Evolutionary conservation across 2,113 vertebrate species (phyloP).

Genomic region (Ifrita kowaldi): DNA sequence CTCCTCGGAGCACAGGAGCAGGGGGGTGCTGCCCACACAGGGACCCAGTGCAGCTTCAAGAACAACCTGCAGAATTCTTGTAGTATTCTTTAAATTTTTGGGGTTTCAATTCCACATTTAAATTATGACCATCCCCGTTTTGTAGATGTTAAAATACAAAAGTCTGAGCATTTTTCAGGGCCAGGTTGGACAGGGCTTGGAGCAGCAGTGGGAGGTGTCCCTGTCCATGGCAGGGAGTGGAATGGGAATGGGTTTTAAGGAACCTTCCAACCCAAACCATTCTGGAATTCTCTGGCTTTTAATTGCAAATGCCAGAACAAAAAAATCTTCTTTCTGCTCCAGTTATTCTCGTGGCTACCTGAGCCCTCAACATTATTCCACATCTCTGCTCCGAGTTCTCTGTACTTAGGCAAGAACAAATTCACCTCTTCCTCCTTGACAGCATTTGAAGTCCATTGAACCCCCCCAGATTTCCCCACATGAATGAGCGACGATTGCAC

Average conservation of each 20-base stretch:
- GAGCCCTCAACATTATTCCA: neutral
- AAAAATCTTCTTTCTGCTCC: neutral
- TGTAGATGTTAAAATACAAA: neutral
- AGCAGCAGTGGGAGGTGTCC: neutral
- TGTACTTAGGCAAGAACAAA: neutral
- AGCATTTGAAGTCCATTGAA: neutral
- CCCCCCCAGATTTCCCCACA: neutral
- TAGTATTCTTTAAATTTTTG: neutral
- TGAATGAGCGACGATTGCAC: fast-evolving
- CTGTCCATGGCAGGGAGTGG: neutral
- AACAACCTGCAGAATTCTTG: neutral
- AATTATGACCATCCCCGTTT: neutral
- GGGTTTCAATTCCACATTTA: neutral
- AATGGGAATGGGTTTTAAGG: neutral
- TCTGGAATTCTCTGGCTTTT: neutral
- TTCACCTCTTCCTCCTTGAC: neutral
- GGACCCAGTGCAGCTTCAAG: neutral
- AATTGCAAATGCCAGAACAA: neutral
- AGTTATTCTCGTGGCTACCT: neutral
- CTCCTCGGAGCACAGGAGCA: neutral
- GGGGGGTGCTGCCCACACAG: neutral
- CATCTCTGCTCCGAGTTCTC: neutral
- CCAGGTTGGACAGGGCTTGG: neutral
- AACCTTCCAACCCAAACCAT: neutral
- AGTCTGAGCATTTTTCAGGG: neutral